A percentile compares a stretch with the other conserved stretches of the same genome.
Evolutionary conservation across 2,113 vertebrate genomes (phyloP).

Genomic region (Archocentrus centrarchus): DNA sequence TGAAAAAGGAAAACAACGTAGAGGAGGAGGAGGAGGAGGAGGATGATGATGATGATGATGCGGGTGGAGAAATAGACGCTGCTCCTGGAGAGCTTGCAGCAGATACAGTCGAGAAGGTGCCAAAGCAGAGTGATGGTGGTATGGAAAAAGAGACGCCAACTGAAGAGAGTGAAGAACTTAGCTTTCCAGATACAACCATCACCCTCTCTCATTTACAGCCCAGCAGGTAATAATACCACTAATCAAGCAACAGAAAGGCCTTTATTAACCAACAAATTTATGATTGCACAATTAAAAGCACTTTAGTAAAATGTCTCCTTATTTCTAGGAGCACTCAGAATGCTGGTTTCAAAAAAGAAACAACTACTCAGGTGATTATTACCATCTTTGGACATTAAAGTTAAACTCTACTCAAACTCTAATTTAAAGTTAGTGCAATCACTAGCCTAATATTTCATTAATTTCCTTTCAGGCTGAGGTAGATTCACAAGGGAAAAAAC

Average conservation of each 20-base stretch:
- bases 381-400: not conserved
- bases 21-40: not conserved
- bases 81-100: conserved; percentile 8
- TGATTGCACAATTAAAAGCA: not conserved
- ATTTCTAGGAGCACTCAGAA: conserved; percentile 64
- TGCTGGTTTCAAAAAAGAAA: conserved; percentile 78
- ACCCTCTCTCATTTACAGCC: conserved; percentile 92
- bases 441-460: not conserved
- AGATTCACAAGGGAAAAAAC: conserved; percentile 85
- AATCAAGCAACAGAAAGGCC: not conserved
- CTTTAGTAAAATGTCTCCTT: not conserved
- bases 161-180: conserved; percentile 69
- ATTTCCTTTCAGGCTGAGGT: conserved; percentile 77
- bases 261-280: not conserved
- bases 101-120: not conserved
- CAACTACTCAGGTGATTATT: conserved; percentile 75
- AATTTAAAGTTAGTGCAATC: not conserved
- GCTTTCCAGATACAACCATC: conserved; percentile 93
- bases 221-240: conserved; percentile 81
- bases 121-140: not conserved
- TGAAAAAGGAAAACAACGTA: not conserved
- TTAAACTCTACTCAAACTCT: not conserved
- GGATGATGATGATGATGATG: not conserved
- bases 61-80: conserved; percentile 4
- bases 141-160: conserved; percentile 13